A percentile compares a stretch with the other conserved stretches of the same genome.
These are phyloP conservation scores for Trileptium ribeirensis DNA, from an alignment of 2,888 invertebrate genomes.

Conservation along the genomic window DNA sequence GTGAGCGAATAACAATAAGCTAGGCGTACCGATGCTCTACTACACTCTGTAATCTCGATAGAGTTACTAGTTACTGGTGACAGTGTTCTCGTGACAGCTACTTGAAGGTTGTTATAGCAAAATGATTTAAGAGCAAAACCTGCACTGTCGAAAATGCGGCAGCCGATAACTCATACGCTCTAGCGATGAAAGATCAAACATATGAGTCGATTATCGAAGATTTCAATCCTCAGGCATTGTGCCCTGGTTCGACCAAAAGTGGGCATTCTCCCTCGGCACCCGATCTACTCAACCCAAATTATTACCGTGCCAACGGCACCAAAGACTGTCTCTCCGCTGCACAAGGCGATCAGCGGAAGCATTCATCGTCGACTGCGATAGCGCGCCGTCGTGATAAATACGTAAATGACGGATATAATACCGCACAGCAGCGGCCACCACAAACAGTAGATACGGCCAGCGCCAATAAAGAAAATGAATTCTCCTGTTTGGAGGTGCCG, in stretches of 20 bases:
- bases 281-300: not conserved
- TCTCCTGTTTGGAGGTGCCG: not conserved
- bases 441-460: not conserved
- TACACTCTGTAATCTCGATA: too few species aligned
- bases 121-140: too few species aligned
- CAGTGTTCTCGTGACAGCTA: too few species aligned
- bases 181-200: not conserved
- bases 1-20: too few species aligned
- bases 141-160: not conserved
- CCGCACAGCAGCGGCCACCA: not conserved
- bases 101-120: too few species aligned
- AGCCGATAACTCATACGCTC: not conserved
- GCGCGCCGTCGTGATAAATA: not conserved
- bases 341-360: too few species aligned
- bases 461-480: not conserved
- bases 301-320: not conserved
- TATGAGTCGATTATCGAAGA: not conserved
- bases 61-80: too few species aligned
- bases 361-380: too few species aligned
- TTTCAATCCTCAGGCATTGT: not conserved
- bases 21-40: too few species aligned
- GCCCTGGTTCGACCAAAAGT: not conserved
- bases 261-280: not conserved
- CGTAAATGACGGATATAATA: not conserved
- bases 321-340: not conserved